phyloP scores from a whole-genome alignment of 2,797 vertebrate species.

The Poeciliopsis presidionis region DNA sequence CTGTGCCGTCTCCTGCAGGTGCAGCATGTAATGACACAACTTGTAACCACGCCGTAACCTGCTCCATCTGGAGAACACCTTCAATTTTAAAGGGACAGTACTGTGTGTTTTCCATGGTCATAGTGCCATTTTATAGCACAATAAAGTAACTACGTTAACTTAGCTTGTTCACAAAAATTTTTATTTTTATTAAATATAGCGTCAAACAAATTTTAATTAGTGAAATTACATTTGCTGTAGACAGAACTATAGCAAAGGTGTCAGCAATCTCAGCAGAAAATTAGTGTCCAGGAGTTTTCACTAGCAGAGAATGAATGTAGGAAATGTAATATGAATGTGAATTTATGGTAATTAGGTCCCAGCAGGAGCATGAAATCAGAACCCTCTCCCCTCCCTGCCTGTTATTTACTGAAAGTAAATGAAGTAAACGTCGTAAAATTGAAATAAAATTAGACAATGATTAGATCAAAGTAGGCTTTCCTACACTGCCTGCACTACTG shows the following conservation, averaged over 20 bases:
- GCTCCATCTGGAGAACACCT: neutral
- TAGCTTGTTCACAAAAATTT: too few species aligned
- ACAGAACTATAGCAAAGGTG: neutral
- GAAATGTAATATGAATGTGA: neutral
- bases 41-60: too few species aligned
- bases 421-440: neutral
- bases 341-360: neutral
- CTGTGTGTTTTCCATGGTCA: too few species aligned
- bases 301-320: neutral
- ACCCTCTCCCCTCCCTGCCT: neutral
- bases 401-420: neutral
- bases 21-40: constrained; percentile 12
- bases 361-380: neutral
- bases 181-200: too few species aligned
- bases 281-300: neutral
- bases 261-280: neutral
- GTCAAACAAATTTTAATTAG: too few species aligned
- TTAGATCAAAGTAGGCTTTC: constrained; percentile 18
- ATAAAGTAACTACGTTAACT: too few species aligned
- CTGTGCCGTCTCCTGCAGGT: constrained; percentile 33
- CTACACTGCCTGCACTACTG: constrained; percentile 6
- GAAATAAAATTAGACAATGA: constrained; percentile 5
- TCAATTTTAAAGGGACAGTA: neutral
- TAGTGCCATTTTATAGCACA: too few species aligned
- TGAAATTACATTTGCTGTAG: too few species aligned